Conservation (phyloP, 2,797 vertebrate species). For the Alfaro cultratus region DNA sequence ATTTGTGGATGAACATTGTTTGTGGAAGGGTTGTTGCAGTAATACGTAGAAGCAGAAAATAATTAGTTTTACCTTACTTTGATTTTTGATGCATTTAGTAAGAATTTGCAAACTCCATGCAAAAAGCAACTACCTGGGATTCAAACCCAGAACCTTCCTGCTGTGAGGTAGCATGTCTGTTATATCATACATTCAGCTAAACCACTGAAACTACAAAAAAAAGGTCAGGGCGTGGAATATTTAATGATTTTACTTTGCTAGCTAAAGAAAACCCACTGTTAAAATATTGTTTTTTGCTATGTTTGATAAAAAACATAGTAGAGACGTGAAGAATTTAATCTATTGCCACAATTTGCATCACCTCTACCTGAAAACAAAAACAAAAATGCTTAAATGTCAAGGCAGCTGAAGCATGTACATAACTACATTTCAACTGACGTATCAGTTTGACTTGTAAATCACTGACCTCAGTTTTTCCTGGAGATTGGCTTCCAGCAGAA, state of each 20-base stretch:
- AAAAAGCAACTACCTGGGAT: neutral
- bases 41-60: conserved; percentile 7
- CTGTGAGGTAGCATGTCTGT: neutral
- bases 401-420: conserved; percentile 74
- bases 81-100: neutral
- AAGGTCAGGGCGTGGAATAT: neutral
- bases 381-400: conserved; percentile 67
- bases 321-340: conserved; percentile 19
- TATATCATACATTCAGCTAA: neutral
- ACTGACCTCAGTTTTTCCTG: conserved; percentile 65
- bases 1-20: conserved; percentile 29
- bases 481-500: conserved; percentile 53
- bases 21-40: conserved; percentile 17
- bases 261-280: neutral
- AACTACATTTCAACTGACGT: conserved; percentile 74
- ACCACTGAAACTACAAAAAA: neutral
- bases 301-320: conserved; percentile 1
- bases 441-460: conserved; percentile 74
- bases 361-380: conserved; percentile 54
- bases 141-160: neutral
- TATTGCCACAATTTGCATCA: conserved; percentile 31
- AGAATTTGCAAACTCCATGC: neutral
- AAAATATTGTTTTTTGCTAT: neutral
- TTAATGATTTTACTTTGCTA: neutral
- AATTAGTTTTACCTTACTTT: neutral